phyloP scores from a whole-genome alignment of 2,113 vertebrate genomes.

The Cyprinodon tularosa region DNA sequence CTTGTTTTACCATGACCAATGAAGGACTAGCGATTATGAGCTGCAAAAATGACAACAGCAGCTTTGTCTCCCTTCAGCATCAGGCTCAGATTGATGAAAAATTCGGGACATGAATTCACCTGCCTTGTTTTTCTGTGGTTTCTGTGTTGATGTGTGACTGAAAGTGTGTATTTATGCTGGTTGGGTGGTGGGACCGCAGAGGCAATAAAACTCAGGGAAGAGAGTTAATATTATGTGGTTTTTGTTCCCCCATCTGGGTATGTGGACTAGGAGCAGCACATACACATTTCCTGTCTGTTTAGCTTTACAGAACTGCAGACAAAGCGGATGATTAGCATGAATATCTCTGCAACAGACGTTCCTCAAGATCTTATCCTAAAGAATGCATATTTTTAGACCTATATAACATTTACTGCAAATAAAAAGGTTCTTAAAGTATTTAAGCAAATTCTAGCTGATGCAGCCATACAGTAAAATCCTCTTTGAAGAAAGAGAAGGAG shows the following conservation, averaged over 20 bases:
- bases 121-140: conserved; percentile 32
- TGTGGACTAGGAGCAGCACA: conserved; percentile 15
- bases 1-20: conserved; percentile 52
- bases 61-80: conserved; percentile 35
- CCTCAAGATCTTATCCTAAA: neutral
- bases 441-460: neutral
- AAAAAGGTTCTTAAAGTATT: neutral
- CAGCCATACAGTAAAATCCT: neutral
- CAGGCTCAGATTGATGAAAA: conserved; percentile 21
- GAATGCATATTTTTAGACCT: neutral
- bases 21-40: conserved; percentile 1
- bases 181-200: conserved; percentile 1
- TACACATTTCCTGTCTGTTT: conserved; percentile 6
- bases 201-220: conserved; percentile 21
- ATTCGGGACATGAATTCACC: conserved; percentile 35
- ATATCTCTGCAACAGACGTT: neutral
- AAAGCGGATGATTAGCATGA: neutral
- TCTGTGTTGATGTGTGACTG: conserved; percentile 13
- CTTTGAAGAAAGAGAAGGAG: neutral
- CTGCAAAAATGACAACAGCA: conserved; percentile 23
- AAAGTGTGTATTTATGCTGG: conserved; percentile 23
- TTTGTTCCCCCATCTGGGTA: conserved; percentile 10
- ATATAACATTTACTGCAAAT: neutral
- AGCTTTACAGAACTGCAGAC: conserved; percentile 49
- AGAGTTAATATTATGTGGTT: conserved; percentile 35